These are phyloP conservation scores for Agrilus cyanescens DNA, from an alignment of 2,888 invertebrate genomes.

Conservation along the genomic window DNA sequence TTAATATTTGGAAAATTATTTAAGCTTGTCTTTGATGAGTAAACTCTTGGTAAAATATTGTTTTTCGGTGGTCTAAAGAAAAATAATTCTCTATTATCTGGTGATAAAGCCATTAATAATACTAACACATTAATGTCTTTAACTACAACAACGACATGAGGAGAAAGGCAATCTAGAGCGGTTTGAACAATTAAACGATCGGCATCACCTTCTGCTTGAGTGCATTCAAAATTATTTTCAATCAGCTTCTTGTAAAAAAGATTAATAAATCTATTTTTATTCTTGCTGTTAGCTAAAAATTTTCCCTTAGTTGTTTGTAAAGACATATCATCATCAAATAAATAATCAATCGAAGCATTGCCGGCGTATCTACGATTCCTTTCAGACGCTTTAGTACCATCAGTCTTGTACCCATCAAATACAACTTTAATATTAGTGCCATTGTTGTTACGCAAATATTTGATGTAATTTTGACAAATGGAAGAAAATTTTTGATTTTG, in stretches of 20 bases:
- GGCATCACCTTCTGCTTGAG: constrained; percentile 8
- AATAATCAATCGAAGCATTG: constrained; percentile 9
- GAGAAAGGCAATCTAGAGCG: constrained; percentile 9
- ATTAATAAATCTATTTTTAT: neutral
- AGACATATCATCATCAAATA: constrained; percentile 9
- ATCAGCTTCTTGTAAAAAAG: neutral
- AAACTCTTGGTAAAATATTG: constrained; percentile 1
- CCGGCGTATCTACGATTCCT: constrained; percentile 8
- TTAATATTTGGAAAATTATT: too few species aligned
- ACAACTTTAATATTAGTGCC: constrained; percentile 7
- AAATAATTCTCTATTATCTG: constrained; percentile 14
- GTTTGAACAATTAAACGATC: constrained; percentile 9
- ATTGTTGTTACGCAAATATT: neutral
- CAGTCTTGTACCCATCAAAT: constrained; percentile 3
- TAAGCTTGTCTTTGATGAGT: too few species aligned
- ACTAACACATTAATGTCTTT: constrained; percentile 15
- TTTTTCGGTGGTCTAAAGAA: constrained; percentile 10
- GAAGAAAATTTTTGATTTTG: neutral
- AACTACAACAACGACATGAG: constrained; percentile 15
- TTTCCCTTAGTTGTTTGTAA: constrained; percentile 10
- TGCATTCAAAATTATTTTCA: constrained; percentile 9
- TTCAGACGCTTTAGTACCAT: constrained; percentile 7
- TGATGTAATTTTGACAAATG: neutral
- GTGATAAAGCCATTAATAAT: constrained; percentile 14
- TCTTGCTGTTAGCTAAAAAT: constrained; percentile 7